A percentile compares a stretch with the other conserved stretches of the same genome.
Conservation (phyloP, 2,797 vertebrate genomes). For the Heterohyrax brucei region DNA sequence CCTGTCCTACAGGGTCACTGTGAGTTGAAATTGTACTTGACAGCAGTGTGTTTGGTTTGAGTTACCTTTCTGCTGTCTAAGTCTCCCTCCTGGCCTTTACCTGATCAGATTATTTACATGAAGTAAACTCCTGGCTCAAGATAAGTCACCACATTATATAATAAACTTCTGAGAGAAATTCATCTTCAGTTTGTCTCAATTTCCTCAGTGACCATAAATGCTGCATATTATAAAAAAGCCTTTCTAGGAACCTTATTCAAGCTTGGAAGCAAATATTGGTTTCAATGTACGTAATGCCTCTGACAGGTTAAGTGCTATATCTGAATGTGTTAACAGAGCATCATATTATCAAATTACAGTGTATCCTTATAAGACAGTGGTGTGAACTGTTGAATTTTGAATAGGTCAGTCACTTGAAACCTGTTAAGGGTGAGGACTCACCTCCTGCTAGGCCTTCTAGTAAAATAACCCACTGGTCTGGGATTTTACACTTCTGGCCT, state of each 20-base stretch:
- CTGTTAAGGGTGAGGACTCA: neutral
- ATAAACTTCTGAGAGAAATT: slow-evolving; percentile 72
- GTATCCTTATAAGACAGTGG: slow-evolving; percentile 31
- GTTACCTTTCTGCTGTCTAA: slow-evolving; percentile 29
- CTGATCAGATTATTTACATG: slow-evolving; percentile 66
- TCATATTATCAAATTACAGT: slow-evolving; percentile 58
- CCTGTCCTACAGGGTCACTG: neutral
- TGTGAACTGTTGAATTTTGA: slow-evolving; percentile 64
- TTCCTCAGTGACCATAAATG: slow-evolving; percentile 50
- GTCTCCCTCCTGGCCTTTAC: slow-evolving; percentile 46
- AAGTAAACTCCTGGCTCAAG: slow-evolving; percentile 56
- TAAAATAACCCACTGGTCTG: slow-evolving; percentile 38
- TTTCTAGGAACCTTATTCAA: slow-evolving; percentile 77
- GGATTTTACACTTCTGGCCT: slow-evolving; percentile 39
- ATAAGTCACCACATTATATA: slow-evolving; percentile 51
- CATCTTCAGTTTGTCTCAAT: slow-evolving; percentile 62
- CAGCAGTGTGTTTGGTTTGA: neutral
- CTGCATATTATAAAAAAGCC: slow-evolving; percentile 50
- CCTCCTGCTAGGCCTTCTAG: slow-evolving; percentile 68
- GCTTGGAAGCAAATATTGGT: slow-evolving; percentile 59
- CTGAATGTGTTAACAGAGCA: slow-evolving; percentile 52
- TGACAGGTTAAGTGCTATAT: slow-evolving; percentile 52
- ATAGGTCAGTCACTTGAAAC: slow-evolving; percentile 77
- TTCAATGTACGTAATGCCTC: slow-evolving; percentile 30
- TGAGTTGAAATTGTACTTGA: neutral